A percentile compares a stretch with the other conserved stretches of the same genome.
phyloP scores from a whole-genome alignment of 2,888 invertebrate genomes.

The Oithona nana region DNA sequence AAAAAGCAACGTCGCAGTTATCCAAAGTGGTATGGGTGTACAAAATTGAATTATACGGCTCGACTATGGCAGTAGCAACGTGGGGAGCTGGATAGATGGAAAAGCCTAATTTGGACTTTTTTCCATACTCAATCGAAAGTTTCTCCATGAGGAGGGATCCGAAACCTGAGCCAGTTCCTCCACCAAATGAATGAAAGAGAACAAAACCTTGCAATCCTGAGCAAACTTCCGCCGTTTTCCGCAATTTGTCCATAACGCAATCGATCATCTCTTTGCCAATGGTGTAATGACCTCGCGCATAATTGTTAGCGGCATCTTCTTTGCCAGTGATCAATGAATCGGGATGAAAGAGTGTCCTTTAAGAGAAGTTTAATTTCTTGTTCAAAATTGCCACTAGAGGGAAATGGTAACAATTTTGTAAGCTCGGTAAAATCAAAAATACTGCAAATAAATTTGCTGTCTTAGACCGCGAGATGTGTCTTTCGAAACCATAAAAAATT shows the following conservation, averaged over 20 bases:
- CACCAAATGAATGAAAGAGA: constrained; percentile 77
- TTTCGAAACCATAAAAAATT: too few relatives aligned
- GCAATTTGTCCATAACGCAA: constrained; percentile 23
- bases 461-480: too few relatives aligned
- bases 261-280: constrained; percentile 27
- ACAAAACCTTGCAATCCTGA: constrained; percentile 40
- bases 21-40: constrained; percentile 66
- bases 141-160: constrained; percentile 92
- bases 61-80: constrained; percentile 58
- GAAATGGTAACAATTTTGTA: too few relatives aligned
- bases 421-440: too few relatives aligned
- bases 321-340: constrained; percentile 28
- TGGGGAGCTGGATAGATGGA: constrained; percentile 11
- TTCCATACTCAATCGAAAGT: constrained; percentile 83
- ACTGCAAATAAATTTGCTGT: too few relatives aligned
- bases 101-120: constrained; percentile 69
- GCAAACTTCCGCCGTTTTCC: constrained; percentile 26
- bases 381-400: too few relatives aligned
- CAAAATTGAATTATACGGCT: constrained; percentile 77
- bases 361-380: too few relatives aligned
- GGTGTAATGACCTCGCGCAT: constrained; percentile 29
- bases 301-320: constrained; percentile 33
- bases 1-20: constrained; percentile 46
- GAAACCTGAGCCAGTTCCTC: constrained; percentile 85
- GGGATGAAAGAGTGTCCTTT: constrained; percentile 27